Evolutionary conservation across 2,888 invertebrate genomes (phyloP).

Genomic region (Ormyrus pomaceus): DNA sequence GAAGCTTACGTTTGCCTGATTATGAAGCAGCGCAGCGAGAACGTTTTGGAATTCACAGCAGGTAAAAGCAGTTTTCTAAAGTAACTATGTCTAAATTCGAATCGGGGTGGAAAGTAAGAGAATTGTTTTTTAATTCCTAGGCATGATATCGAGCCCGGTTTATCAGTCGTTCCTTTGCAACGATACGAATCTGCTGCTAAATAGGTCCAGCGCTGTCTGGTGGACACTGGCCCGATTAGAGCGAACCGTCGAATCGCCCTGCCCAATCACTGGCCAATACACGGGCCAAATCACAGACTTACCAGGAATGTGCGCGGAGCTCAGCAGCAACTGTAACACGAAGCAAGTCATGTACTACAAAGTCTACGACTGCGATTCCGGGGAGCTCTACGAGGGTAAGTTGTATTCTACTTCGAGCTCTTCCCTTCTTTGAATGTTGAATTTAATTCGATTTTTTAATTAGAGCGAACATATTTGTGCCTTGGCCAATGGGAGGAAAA

Average conservation of each 20-base stretch:
- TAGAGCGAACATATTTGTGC: slow-evolving; percentile 81
- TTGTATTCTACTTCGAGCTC: slow-evolving; percentile 12
- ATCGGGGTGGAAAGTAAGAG: neutral
- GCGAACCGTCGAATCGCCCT: slow-evolving; percentile 77
- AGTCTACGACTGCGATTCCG: slow-evolving; percentile 79
- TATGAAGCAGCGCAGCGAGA: slow-evolving; percentile 79
- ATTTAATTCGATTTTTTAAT: slow-evolving; percentile 19
- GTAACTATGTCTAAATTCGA: too few species aligned
- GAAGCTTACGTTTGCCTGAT: slow-evolving; percentile 79
- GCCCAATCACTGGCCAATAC: slow-evolving; percentile 82
- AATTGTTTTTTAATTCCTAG: slow-evolving; percentile 55
- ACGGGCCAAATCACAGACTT: slow-evolving; percentile 81
- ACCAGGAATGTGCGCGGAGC: slow-evolving; percentile 79
- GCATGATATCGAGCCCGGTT: slow-evolving; percentile 69
- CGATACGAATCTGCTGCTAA: slow-evolving; percentile 70
- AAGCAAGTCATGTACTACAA: slow-evolving; percentile 83
- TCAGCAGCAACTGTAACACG: slow-evolving; percentile 81
- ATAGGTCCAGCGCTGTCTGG: slow-evolving; percentile 48
- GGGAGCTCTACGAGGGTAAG: slow-evolving; percentile 80
- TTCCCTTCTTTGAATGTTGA: slow-evolving; percentile 4
- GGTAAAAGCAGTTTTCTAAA: slow-evolving; percentile 59
- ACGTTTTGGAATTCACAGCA: slow-evolving; percentile 79
- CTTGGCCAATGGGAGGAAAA: slow-evolving; percentile 82
- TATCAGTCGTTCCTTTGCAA: slow-evolving; percentile 75
- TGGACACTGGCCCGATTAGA: slow-evolving; percentile 71